Percentiles rank a stretch among this genome's conserved stretches.
phyloP scores from a whole-genome alignment of 2,113 vertebrate species.

The Dicerorhinus sumatrensis region DNA sequence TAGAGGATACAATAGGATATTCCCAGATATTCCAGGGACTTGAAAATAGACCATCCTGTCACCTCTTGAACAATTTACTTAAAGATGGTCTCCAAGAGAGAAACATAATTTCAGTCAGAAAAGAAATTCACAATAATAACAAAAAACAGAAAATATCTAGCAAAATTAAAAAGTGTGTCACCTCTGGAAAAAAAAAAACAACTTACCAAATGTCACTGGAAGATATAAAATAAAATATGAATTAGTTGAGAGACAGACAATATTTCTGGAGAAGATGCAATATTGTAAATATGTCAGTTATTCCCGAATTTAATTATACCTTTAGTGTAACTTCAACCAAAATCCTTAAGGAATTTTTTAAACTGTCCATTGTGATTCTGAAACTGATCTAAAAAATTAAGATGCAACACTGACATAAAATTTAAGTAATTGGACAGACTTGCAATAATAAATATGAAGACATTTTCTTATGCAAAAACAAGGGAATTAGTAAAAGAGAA shows the following conservation, averaged over 20 bases:
- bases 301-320: background rate
- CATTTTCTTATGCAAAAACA: background rate
- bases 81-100: background rate
- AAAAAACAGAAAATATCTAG: background rate
- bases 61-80: background rate
- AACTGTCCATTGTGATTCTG: background rate
- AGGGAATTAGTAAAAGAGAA: background rate
- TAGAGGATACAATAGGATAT: background rate
- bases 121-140: background rate
- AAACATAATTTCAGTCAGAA: background rate
- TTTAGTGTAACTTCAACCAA: background rate
- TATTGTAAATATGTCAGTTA: background rate
- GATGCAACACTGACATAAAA: background rate
- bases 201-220: background rate
- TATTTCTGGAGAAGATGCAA: background rate
- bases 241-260: background rate
- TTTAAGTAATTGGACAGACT: background rate
- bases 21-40: background rate
- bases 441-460: background rate
- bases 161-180: background rate
- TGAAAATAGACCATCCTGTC: background rate
- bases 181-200: background rate
- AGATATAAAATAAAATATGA: background rate
- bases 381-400: background rate
- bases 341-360: background rate